Evolutionary conservation across 30 jellyfish, hydroid and myxozoan species (phyloP).

Genomic region (Aurelia aurita): DNA sequence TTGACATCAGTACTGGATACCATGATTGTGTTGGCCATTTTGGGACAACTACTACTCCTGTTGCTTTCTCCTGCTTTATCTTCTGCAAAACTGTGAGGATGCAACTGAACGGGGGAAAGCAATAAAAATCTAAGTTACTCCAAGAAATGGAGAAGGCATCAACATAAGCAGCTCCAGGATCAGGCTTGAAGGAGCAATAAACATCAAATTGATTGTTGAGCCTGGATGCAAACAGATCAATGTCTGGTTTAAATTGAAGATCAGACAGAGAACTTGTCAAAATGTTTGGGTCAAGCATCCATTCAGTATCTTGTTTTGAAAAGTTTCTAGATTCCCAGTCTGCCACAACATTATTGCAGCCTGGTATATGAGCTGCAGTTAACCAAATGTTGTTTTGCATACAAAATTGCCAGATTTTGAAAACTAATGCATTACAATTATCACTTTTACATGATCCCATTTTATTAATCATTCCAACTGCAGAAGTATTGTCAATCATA

Average conservation of each 20-base stretch:
- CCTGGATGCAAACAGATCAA: conserved; percentile 60
- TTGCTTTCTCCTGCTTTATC: conserved; percentile 20
- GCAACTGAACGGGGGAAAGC: conserved; percentile 35
- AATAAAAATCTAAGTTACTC: conserved; percentile 37
- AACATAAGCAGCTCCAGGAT: conserved; percentile 46
- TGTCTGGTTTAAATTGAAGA: conserved; percentile 20
- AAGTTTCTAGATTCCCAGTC: conserved; percentile 34
- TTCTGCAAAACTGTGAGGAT: conserved; percentile 42
- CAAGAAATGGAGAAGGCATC: conserved; percentile 59
- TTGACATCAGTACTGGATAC: conserved; percentile 34
- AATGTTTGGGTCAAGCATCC: conserved; percentile 53
- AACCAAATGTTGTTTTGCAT: conserved; percentile 33
- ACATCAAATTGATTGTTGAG: conserved; percentile 23
- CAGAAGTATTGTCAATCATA: conserved; percentile 51
- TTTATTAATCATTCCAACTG: conserved; percentile 30
- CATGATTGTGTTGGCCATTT: conserved; percentile 40
- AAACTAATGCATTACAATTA: conserved; percentile 18
- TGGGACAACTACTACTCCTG: conserved; percentile 43
- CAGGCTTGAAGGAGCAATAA: conserved; percentile 52
- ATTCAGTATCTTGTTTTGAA: conserved; percentile 30
- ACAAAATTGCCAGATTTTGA: conserved; percentile 49
- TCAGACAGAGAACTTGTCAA: conserved; percentile 22
- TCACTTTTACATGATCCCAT: conserved; percentile 37
- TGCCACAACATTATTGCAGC: conserved; percentile 41
- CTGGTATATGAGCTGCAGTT: conserved; percentile 69